These are phyloP conservation scores for Hyla sarda DNA, from an alignment of 2,113 vertebrate species.

Conservation along the genomic window DNA sequence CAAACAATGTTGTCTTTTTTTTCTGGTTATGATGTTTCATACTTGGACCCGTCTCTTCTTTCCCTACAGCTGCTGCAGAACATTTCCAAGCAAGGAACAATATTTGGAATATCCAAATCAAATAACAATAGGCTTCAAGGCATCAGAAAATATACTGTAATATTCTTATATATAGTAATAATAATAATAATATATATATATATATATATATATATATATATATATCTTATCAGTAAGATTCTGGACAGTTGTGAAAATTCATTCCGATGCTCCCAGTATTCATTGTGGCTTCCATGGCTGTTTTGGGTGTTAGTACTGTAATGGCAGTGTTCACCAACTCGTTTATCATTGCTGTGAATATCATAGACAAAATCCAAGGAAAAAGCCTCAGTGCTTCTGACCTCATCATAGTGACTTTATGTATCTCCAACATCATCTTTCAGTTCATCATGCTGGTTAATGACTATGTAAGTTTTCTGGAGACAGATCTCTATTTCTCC, in stretches of 20 bases:
- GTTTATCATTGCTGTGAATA: conserved; percentile 31
- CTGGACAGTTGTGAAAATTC: background rate
- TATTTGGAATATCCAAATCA: no score
- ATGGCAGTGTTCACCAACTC: conserved; percentile 25
- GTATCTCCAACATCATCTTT: conserved; percentile 20
- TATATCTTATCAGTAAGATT: background rate
- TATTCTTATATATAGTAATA: background rate
- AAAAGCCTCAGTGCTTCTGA: conserved; percentile 28
- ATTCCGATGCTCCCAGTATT: conserved; percentile 20
- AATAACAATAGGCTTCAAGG: no score
- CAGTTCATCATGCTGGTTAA: conserved; percentile 40
- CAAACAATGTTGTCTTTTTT: no score
- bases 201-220: no score
- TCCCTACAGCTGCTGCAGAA: background rate
- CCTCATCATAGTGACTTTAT: conserved; percentile 26
- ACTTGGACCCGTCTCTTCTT: background rate
- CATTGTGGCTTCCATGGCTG: conserved; percentile 17
- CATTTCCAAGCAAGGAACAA: no score
- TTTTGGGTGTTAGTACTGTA: conserved; percentile 12
- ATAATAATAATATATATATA: no score
- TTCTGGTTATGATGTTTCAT: background rate
- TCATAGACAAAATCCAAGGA: conserved; percentile 20
- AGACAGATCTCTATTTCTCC: conserved; percentile 24
- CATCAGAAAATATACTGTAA: no score
- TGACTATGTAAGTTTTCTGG: conserved; percentile 42